Base-by-base conservation (phyloP, 2,797 vertebrate species). In the Urocyon cinereoargenteus region DNA sequence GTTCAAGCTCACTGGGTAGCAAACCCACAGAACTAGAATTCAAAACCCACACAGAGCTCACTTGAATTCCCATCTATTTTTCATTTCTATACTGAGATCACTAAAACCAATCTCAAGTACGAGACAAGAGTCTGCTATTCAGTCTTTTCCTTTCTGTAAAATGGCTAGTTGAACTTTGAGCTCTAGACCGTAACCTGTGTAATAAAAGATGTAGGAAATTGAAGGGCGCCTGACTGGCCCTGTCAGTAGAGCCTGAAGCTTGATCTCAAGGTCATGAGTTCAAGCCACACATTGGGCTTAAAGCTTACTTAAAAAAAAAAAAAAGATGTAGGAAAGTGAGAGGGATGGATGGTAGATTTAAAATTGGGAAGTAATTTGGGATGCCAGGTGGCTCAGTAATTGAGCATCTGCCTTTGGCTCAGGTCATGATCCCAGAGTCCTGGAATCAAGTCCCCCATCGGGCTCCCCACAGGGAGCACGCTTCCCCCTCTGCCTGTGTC, bases 101-200 rank as follows among this genome's bases (percentile, higher is more conserved):
- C 31, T 68, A 72, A 83, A 92, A 62, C 86, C 19, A 31, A 28
- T 49, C 6, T 53, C 57, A 59, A 89, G 26, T 51, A 68, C 36
- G 87, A 59, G 90, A 5, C 22, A 45, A 26, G 34, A 34, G 14
- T 53, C 22, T 45, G 26, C 14, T 40, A n/a, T 34, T 61, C 40
- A 21, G n/a, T 78, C 6, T 59, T 79, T 64, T 59, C 79, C 77
- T 73, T 93, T 86, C 73, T 84, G 57, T 59, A n/a, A 97, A 89
- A 95, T 64, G 22, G 53, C 36, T 92, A 83, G 57, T 72, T 70
- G 31, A 94, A 55, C 40, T 57, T 68, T 34, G 61, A 89, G 13
- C 18, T 84, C 59, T 61, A 79, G 51, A 36, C 13, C 36, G 3
- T 31, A 82, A 73, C 78, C 84, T 59, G 16, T 93, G 12, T 72